A percentile compares a stretch with the other conserved stretches of the same genome.
phyloP scores from a whole-genome alignment of 1,140 invertebrate species.

The Saccostrea cuccullata region DNA sequence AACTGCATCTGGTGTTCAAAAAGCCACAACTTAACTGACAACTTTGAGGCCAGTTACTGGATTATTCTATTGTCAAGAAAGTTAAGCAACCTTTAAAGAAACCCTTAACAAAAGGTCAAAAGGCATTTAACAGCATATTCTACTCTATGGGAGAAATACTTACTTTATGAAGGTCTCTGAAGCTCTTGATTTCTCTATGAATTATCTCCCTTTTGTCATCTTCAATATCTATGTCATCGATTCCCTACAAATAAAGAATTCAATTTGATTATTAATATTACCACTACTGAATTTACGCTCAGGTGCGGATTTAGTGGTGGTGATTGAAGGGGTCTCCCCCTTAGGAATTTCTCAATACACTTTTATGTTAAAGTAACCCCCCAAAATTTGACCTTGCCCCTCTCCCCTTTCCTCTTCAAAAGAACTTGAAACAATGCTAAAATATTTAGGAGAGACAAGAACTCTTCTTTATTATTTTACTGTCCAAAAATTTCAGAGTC shows the following conservation, averaged over 20 bases:
- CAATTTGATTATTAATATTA: too few species aligned
- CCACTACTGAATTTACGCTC: too few species aligned
- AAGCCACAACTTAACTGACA: background rate
- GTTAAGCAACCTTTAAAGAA: conserved; percentile 26
- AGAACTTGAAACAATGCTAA: too few species aligned
- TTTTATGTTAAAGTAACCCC: too few species aligned
- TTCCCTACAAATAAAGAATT: conserved; percentile 66
- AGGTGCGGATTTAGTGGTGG: too few species aligned
- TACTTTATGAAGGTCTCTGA: conserved; percentile 98
- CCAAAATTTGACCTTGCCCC: too few species aligned
- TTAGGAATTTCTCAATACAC: too few species aligned
- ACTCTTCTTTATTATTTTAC: too few species aligned
- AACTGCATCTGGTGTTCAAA: background rate
- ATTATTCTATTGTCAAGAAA: background rate
- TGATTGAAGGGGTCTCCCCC: too few species aligned
- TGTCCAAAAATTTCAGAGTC: too few species aligned
- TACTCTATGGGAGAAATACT: conserved; percentile 63
- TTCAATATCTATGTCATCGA: conserved; percentile 86
- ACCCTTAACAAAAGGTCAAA: conserved; percentile 29
- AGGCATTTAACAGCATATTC: conserved; percentile 8
- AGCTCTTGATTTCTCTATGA: conserved; percentile 96
- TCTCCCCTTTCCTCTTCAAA: too few species aligned
- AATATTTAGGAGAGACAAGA: too few species aligned
- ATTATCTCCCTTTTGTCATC: conserved; percentile 96
- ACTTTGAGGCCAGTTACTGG: background rate